Percentiles rank a stretch among this genome's conserved stretches.
phyloP scores from a whole-genome alignment of 2,113 vertebrate genomes.

The Eira barbara region DNA sequence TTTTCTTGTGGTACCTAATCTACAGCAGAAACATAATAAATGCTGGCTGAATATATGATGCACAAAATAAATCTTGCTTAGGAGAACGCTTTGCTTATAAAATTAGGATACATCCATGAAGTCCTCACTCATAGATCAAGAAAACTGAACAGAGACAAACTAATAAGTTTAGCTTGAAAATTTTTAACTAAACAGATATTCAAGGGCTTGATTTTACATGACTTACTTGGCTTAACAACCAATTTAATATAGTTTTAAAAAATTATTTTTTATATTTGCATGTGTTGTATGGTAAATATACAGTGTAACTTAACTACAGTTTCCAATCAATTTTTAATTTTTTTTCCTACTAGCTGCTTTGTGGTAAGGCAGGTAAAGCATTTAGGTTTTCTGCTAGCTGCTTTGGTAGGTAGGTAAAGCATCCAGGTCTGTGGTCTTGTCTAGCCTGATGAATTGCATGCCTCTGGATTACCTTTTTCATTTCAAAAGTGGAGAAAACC shows the following conservation, averaged over 20 bases:
- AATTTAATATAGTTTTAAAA: not conserved
- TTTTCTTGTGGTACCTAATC: not conserved
- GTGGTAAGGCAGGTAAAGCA: not conserved
- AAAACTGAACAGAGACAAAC: not conserved
- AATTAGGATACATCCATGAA: not conserved
- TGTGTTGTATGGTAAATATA: not conserved
- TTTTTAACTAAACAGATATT: not conserved
- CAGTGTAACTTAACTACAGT: not conserved
- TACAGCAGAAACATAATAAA: not conserved
- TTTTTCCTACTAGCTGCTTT: not conserved
- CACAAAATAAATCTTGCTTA: not conserved
- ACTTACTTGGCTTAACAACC: not conserved
- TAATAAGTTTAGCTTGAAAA: not conserved
- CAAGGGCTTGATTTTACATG: not conserved
- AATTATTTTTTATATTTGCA: not conserved
- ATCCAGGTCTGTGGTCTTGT: not conserved
- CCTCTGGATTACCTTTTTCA: not conserved
- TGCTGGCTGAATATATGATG: not conserved
- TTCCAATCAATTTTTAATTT: not conserved
- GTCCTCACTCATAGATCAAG: not conserved
- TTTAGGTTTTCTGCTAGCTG: not conserved
- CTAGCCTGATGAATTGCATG: not conserved
- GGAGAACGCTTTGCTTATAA: conserved; percentile 12
- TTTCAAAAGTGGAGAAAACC: not conserved
- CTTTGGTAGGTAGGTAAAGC: not conserved